Conservation (phyloP, 1,140 invertebrate species). For the Agrypnia vestita region DNA sequence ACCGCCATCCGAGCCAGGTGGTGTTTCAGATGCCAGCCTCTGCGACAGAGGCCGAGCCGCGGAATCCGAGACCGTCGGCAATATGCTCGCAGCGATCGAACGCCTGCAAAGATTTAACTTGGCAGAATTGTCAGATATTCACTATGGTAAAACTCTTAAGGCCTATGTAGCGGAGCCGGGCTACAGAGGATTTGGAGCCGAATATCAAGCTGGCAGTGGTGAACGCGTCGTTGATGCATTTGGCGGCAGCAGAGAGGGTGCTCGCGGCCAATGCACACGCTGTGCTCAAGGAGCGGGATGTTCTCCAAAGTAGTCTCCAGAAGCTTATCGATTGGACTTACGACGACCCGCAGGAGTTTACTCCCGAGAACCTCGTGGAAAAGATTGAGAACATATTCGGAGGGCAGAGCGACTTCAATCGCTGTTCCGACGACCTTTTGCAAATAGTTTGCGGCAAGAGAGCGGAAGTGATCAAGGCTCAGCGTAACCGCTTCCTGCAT, state of each 20-base stretch:
- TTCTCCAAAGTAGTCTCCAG: conserved; percentile 37
- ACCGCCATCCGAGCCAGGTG: too few species aligned
- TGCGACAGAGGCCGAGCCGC: too few species aligned
- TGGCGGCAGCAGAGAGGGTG: conserved; percentile 49
- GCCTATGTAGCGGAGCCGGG: too few species aligned
- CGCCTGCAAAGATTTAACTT: too few species aligned
- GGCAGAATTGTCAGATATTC: too few species aligned
- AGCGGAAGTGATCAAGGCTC: background rate
- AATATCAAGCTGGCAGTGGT: conserved; percentile 19
- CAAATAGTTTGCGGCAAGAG: background rate
- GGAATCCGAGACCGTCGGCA: too few species aligned
- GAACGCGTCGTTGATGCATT: background rate
- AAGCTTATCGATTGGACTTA: conserved; percentile 59
- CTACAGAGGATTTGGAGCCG: too few species aligned
- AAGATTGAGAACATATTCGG: background rate
- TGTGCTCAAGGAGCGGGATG: conserved; percentile 45
- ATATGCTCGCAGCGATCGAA: too few species aligned
- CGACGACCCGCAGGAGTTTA: conserved; percentile 53
- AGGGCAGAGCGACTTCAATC: background rate
- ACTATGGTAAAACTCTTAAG: too few species aligned
- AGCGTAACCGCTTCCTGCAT: background rate
- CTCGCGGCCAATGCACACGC: conserved; percentile 59
- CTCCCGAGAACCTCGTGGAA: conserved; percentile 62
- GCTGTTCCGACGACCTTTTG: background rate
- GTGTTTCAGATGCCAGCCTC: too few species aligned